Conservation (phyloP, 2,797 vertebrate species). For the Prionace glauca region DNA sequence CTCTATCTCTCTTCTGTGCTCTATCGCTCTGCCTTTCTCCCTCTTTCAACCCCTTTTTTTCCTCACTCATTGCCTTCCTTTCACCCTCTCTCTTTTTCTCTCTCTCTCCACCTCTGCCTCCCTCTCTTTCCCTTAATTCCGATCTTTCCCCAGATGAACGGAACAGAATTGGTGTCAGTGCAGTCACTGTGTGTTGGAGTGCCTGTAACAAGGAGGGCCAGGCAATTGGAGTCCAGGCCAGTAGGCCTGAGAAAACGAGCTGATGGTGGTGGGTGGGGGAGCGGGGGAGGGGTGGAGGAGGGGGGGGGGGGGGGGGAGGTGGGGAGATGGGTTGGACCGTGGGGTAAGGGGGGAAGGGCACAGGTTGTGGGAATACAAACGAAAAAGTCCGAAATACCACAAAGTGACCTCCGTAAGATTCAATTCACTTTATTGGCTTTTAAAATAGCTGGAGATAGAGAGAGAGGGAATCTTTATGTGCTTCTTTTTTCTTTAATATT, state of each 20-base stretch:
- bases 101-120: background rate
- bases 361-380: background rate
- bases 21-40: background rate
- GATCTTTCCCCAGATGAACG: background rate
- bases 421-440: background rate
- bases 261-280: background rate
- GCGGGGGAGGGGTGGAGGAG: background rate
- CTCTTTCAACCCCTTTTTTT: background rate
- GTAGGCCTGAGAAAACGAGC: background rate
- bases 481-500: background rate
- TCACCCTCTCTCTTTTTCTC: background rate
- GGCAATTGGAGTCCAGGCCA: background rate
- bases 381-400: background rate
- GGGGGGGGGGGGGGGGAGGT: no score
- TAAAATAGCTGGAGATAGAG: background rate
- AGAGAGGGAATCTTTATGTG: background rate
- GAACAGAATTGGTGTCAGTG: background rate
- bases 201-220: background rate
- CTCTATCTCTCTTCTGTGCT: background rate
- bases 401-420: background rate
- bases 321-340: background rate
- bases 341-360: background rate
- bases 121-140: background rate
- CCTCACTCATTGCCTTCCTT: background rate
- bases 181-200: background rate